Percentiles rank a stretch among this genome's conserved stretches.
phyloP scores from a whole-genome alignment of 2,888 invertebrate species.

The Dicyrtoma fusca region DNA sequence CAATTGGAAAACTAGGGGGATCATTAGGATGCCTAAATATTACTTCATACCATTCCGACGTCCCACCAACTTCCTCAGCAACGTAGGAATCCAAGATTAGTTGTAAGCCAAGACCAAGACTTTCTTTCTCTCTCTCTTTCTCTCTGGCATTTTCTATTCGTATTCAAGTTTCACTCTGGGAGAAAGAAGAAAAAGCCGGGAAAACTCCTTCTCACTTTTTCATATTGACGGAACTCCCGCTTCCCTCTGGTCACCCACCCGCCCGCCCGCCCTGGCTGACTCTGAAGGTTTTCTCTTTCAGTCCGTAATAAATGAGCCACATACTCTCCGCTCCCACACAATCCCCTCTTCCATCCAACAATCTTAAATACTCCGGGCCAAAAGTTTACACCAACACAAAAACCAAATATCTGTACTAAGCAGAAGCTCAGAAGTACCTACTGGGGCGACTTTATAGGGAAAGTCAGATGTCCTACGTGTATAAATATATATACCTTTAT shows the following conservation, averaged over 20 bases:
- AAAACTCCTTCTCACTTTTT: conserved; percentile 13
- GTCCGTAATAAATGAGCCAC: conserved; percentile 16
- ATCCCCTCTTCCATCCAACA: neutral
- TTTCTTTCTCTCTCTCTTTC: neutral
- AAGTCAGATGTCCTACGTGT: neutral
- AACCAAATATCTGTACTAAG: neutral
- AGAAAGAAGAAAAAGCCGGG: neutral
- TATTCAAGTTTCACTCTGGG: too few relatives aligned
- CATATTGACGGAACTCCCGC: neutral
- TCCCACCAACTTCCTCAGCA: neutral
- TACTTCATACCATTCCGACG: neutral
- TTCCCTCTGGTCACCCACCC: neutral
- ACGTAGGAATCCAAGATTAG: conserved; percentile 2
- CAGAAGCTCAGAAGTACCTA: neutral
- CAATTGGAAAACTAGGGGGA: conserved; percentile 19
- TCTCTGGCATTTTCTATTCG: neutral
- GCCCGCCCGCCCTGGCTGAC: conserved; percentile 23
- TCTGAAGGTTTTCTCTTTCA: conserved; percentile 4
- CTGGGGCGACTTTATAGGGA: neutral
- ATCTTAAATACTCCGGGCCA: conserved; percentile 9
- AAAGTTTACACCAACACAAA: conserved; percentile 16
- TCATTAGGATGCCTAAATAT: conserved; percentile 33
- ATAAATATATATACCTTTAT: neutral
- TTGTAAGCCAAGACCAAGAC: neutral
- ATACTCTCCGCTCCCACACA: conserved; percentile 1